Evolutionary conservation across 2,888 invertebrate genomes (phyloP).

Genomic region (Cheilosia vulpina): DNA sequence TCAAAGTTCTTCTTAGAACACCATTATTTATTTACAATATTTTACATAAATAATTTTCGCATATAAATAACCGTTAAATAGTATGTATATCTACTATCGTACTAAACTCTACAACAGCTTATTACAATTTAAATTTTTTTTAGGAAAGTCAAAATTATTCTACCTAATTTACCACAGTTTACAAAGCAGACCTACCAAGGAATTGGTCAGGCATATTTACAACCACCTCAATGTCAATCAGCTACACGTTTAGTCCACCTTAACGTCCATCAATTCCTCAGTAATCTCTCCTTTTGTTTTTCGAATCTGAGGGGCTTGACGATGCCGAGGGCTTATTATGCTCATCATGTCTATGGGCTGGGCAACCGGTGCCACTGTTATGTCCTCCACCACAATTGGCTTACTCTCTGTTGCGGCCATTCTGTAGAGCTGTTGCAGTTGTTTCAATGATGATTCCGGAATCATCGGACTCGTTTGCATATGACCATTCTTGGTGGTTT

Average conservation of each 20-base stretch:
- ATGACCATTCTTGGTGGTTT: slow-evolving; percentile 52
- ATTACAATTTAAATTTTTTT: slow-evolving; percentile 11
- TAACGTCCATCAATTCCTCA: slow-evolving; percentile 85
- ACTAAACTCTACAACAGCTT: slow-evolving; percentile 22
- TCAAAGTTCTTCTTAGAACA: slow-evolving; percentile 15
- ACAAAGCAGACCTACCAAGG: slow-evolving; percentile 2
- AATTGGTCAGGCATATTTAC: slow-evolving; percentile 54
- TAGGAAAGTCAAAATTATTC: slow-evolving; percentile 41
- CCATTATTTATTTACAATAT: slow-evolving; percentile 56
- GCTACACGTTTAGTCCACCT: slow-evolving; percentile 20
- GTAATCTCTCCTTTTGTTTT: slow-evolving; percentile 85
- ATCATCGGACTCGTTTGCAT: slow-evolving; percentile 82
- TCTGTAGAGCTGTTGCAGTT: slow-evolving; percentile 82
- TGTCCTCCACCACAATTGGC: slow-evolving; percentile 67
- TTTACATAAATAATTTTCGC: slow-evolving; percentile 61
- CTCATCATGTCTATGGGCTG: slow-evolving; percentile 4
- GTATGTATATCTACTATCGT: neutral
- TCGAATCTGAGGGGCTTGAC: slow-evolving; percentile 69
- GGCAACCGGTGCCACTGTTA: slow-evolving; percentile 68
- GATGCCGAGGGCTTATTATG: slow-evolving; percentile 42
- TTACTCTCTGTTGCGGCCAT: slow-evolving; percentile 78
- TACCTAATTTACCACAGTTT: slow-evolving; percentile 43
- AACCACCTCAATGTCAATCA: slow-evolving; percentile 7
- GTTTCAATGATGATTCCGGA: slow-evolving; percentile 81
- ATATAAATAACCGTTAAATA: slow-evolving; percentile 66